Evolutionary conservation across 2,113 vertebrate genomes (phyloP).

Genomic region (Fukomys damarensis): DNA sequence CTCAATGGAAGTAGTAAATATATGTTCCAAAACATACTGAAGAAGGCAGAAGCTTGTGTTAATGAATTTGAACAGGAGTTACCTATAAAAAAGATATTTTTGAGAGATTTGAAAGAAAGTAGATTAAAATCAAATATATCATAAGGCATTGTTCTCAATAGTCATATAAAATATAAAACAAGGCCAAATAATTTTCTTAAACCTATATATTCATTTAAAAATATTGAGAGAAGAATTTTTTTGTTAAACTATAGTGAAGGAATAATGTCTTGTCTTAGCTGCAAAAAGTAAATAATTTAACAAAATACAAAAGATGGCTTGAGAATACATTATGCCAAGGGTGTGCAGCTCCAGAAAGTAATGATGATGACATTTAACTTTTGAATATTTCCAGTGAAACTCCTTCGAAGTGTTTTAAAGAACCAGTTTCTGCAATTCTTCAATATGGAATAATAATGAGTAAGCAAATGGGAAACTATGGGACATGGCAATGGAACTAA

Average conservation of each 20-base stretch:
- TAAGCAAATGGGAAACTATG: background rate
- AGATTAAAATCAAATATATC: conserved; percentile 16
- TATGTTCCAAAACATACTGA: background rate
- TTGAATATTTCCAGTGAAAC: conserved; percentile 72
- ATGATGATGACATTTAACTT: conserved; percentile 63
- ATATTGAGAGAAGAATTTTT: background rate
- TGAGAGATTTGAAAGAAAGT: background rate
- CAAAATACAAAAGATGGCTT: conserved; percentile 16
- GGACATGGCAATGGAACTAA: background rate
- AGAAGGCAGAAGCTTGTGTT: background rate
- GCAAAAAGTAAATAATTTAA: conserved; percentile 61
- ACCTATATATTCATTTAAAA: conserved; percentile 36
- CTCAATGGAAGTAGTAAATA: background rate
- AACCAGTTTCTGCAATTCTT: conserved; percentile 57
- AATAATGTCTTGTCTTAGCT: conserved; percentile 7
- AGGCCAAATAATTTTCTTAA: background rate
- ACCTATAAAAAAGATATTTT: background rate
- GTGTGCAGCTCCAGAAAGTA: conserved; percentile 67
- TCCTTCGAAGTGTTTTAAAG: conserved; percentile 33
- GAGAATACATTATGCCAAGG: conserved; percentile 60
- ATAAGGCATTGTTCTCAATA: conserved; percentile 13
- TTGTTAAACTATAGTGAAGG: background rate
- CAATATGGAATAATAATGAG: conserved; percentile 28
- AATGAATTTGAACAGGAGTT: background rate
- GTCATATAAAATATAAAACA: background rate